These are phyloP conservation scores for Hirtodrosophila confusa DNA, from an alignment of 2,888 invertebrate genomes.

Conservation along the genomic window DNA sequence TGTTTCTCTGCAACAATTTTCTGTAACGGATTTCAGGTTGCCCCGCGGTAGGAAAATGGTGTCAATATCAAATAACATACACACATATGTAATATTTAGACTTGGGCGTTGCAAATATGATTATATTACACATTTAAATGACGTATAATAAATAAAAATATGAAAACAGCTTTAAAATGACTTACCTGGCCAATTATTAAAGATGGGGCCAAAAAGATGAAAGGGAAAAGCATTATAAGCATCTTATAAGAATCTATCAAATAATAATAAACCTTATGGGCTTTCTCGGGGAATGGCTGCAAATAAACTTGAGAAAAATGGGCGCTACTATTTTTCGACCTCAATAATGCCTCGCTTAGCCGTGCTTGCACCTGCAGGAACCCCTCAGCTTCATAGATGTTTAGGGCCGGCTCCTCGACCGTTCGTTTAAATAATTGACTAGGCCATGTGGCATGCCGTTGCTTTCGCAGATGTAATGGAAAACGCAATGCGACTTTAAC, in stretches of 20 bases:
- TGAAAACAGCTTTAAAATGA: not conserved
- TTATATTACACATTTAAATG: too few relatives aligned
- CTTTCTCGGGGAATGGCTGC: conserved; percentile 19
- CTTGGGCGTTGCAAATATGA: too few relatives aligned
- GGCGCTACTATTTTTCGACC: not conserved
- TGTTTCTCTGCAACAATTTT: conserved; percentile 46
- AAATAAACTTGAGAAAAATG: conserved; percentile 27
- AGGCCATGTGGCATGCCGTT: conserved; percentile 4
- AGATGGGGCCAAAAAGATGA: conserved; percentile 27
- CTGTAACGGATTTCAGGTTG: conserved; percentile 19
- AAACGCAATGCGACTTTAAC: conserved; percentile 42
- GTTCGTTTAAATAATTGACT: not conserved
- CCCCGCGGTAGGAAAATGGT: too few relatives aligned
- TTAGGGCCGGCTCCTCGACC: not conserved
- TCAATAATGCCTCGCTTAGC: conserved; percentile 36
- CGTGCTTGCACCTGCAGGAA: conserved; percentile 37
- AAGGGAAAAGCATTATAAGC: not conserved
- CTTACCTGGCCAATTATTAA: conserved; percentile 39
- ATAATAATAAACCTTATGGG: not conserved
- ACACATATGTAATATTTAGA: too few relatives aligned
- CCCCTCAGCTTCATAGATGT: conserved; percentile 37
- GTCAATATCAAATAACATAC: too few relatives aligned
- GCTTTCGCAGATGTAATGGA: conserved; percentile 29
- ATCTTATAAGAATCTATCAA: not conserved
- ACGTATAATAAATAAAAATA: too few relatives aligned